Evolutionary conservation across 1,140 invertebrate species (phyloP), one percentile per base, ranked within the genome.

Genomic region (Drosophila kikkawai): DNA sequence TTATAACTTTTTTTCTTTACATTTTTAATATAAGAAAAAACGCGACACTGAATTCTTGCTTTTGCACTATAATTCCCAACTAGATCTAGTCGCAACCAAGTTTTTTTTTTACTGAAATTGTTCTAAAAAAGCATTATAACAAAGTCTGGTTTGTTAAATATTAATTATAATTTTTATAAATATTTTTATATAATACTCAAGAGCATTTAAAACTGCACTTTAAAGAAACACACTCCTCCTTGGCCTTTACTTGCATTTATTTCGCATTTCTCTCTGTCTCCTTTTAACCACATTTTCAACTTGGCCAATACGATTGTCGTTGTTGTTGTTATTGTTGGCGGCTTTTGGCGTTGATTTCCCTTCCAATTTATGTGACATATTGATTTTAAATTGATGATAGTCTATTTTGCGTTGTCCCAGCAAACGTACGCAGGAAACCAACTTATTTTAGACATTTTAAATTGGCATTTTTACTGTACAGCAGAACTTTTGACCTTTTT

Each of bases 291-390:
- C 68, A 51, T 73, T 73, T 73, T 73, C 53, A 26, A 39, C 65
- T 78, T 78, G 56, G 63, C 32, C 64, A 68, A 78, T 78, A 78
- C 61, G 50, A 8, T 29, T 48, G 60, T 67, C 41, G 60, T 29
- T 56, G 68, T 67, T 60, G 58, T 64, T 53, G 67, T 48, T 60
- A 56, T 66, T 56, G 60, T 66, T 67, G 50, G 68, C 60, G 61
- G 77, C 57, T 53, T 80, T 73, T 75, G 85, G 81, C 86, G 86
- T 91, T 92, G 91, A 92, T 92, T 92, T 92, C 86, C 84, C 91
- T 91, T 88, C 88, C 91, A 92, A 92, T 92, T 92, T 92, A 92
- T 92, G 88, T 92, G 91, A 92, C 91, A 92, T 92, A 92, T 92
- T 92, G 91, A 92, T 92, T 91, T 88, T 91, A 86, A 92, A 92